Base-by-base conservation (phyloP, 2,113 vertebrate species). In the Orycteropus afer region DNA sequence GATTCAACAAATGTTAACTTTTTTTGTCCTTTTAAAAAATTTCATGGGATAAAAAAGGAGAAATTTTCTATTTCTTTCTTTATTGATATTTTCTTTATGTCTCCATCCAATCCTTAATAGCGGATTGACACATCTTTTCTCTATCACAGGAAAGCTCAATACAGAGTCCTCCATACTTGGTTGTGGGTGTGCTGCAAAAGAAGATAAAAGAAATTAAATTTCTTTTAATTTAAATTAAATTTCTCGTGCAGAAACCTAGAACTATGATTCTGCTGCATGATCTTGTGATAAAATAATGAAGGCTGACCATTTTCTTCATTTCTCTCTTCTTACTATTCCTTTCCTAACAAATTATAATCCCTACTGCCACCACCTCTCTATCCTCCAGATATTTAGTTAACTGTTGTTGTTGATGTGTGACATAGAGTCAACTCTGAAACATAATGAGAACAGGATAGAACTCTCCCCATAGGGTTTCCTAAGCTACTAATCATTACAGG, bases 91-190 rank as follows among this genome's bases (percentile, higher is more conserved):
- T 11, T 63, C 47, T 79, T 67, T 18, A 11, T n/a, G 51, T 81
- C 57, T 71, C 49, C 53, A 83, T 45, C 29, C 73, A 78, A 7
- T 82, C 23, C 20, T 84, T 53, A 73, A 45, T 12, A 22, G 40
- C 29, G 77, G 77, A 9, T 32, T 40, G 17, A 7, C 69, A 37
- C 1, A 42, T 42, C 25, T 53, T 10, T 4, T 29, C 42, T 55
- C 3, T 0, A 14, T 7, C 9, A 5, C 12, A 37, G 17, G 22
- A n/a, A n/a, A 74, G 2, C n/a, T 65, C 40, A 0, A 20, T 3
- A 40, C 45, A 22, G 27, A 51, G 8, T 42, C 47, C 3, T 63
- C 51, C 47, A 5, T 6, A 0, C 42, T n/a, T 40, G 25, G 11
- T 23, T 73, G 53, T n/a, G 40, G 14, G 18, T 32, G 0, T 22